phyloP scores from a whole-genome alignment of 2,888 invertebrate species.

The Campoletis raptor region DNA sequence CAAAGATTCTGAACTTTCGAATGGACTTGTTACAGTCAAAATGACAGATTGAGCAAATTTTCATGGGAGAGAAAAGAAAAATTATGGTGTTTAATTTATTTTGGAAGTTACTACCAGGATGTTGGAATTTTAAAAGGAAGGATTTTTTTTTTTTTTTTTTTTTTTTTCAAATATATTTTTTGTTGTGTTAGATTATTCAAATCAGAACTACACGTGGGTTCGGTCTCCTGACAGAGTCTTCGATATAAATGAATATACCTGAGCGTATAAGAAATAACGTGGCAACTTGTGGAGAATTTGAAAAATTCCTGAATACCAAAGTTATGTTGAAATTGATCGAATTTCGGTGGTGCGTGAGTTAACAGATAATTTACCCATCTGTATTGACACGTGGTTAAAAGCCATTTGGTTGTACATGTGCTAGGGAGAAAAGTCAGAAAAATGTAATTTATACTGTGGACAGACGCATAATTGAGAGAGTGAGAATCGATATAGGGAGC shows the following conservation, averaged over 20 bases:
- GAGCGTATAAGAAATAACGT: background rate
- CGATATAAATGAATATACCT: background rate
- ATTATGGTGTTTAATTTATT: background rate
- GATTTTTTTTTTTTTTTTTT: background rate
- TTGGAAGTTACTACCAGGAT: background rate
- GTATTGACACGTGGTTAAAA: conserved; percentile 23
- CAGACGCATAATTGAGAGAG: conserved; percentile 49
- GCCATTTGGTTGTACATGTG: conserved; percentile 6
- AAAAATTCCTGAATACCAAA: background rate
- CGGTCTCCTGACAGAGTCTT: background rate
- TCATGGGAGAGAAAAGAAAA: too few species aligned
- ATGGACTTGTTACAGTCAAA: background rate
- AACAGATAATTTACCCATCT: conserved; percentile 4
- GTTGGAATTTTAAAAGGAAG: background rate
- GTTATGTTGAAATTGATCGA: conserved; percentile 3
- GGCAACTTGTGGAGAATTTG: background rate
- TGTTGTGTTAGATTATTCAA: background rate
- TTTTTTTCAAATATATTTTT: background rate
- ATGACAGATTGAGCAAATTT: too few species aligned
- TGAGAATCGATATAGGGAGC: conserved; percentile 36
- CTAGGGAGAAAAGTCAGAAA: background rate
- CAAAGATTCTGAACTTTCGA: background rate
- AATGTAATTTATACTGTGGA: conserved; percentile 36
- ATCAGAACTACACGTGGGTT: background rate
- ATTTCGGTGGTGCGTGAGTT: conserved; percentile 1